phyloP scores from a whole-genome alignment of 1,140 invertebrate genomes.

The Saxidomus purpurata region DNA sequence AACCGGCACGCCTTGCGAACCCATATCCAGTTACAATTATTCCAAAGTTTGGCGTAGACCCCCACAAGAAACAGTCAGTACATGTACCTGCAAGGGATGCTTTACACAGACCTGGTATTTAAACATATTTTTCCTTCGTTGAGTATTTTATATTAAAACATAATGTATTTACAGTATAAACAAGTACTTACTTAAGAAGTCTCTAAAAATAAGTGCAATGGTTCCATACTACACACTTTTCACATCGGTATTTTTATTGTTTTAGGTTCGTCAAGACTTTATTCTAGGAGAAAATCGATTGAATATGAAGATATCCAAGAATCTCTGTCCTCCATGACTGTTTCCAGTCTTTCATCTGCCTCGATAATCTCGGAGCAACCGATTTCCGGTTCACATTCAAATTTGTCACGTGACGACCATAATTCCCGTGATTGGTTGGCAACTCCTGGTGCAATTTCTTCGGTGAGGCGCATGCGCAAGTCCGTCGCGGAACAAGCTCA shows the following conservation, averaged over 20 bases:
- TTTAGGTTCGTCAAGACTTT: background rate
- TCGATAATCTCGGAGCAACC: background rate
- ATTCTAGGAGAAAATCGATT: conserved; percentile 46
- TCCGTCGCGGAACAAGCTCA: conserved; percentile 41
- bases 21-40: conserved; percentile 64
- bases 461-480: conserved; percentile 54
- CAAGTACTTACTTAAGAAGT: too few species aligned
- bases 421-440: conserved; percentile 36
- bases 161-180: too few species aligned
- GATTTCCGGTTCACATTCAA: background rate
- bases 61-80: background rate
- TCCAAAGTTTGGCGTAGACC: conserved; percentile 41
- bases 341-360: background rate
- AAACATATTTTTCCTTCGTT: background rate
- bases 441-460: conserved; percentile 55
- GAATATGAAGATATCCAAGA: conserved; percentile 65
- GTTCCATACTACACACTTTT: too few species aligned
- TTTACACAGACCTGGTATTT: background rate
- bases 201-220: too few species aligned
- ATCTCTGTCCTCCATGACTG: conserved; percentile 2
- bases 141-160: background rate
- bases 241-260: too few species aligned
- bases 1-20: conserved; percentile 16
- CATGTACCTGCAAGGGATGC: background rate
- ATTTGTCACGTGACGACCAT: background rate